Conservation (phyloP, 2,888 invertebrate genomes). For the Rhyacophila evoluta region DNA sequence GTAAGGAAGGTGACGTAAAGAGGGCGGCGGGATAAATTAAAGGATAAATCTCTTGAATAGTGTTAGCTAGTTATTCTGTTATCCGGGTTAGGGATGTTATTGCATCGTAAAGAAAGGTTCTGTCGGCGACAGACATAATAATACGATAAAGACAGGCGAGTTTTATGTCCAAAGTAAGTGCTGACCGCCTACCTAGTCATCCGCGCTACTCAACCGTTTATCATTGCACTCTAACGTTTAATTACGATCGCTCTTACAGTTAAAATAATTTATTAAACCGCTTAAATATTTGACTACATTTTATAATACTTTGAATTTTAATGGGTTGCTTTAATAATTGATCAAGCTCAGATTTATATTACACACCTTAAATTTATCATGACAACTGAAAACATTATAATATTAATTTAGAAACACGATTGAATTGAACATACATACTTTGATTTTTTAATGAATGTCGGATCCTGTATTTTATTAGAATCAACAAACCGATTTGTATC, state of each 20-base stretch:
- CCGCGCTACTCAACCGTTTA: background rate
- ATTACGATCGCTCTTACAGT: background rate
- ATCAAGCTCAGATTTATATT: too few relatives aligned
- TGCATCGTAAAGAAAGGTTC: background rate
- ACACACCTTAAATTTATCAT: too few relatives aligned
- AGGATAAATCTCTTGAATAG: background rate
- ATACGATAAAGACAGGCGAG: background rate
- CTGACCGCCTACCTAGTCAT: background rate
- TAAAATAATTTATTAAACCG: background rate
- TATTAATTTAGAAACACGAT: too few relatives aligned
- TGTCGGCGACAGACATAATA: conserved; percentile 14
- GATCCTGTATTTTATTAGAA: too few relatives aligned
- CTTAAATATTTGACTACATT: too few relatives aligned
- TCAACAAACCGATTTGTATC: too few relatives aligned
- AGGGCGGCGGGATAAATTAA: background rate
- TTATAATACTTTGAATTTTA: too few relatives aligned
- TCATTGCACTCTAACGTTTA: background rate
- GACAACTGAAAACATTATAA: too few relatives aligned
- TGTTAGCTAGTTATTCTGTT: background rate
- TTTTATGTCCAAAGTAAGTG: background rate
- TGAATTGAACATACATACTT: too few relatives aligned
- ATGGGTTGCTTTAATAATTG: too few relatives aligned
- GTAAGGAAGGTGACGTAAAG: too few relatives aligned
- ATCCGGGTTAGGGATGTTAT: background rate
- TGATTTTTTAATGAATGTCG: too few relatives aligned